Base-by-base conservation (phyloP, 2,888 invertebrate genomes). In the Bibio marci region DNA sequence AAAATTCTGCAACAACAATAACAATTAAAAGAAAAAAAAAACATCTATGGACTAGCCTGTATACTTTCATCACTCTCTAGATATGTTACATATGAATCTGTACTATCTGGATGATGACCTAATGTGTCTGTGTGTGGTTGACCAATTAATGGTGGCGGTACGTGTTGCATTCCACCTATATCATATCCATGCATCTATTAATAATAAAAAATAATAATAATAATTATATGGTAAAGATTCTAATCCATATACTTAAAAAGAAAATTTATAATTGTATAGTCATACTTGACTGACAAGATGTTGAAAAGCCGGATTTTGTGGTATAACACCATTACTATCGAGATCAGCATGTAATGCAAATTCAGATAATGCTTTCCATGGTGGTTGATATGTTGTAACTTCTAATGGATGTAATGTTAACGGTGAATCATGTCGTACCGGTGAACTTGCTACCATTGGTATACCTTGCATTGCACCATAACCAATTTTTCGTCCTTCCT, bases 391-490 rank as follows among this genome's bases (percentile, higher is more conserved):
- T 47, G 91, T 87, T 44, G 73, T 72, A 52, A 73, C 73, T 64
- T 95, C 94, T 42, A 94, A 70, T 28, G 86, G 80, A 54, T 86
- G 83, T 58, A 86, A 75, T 41, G 87, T 81, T 42, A 83, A 67
- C 2, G 85, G 85, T 42, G 86, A 82, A 62, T 87, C 88, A 65
- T 88, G 87, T 35, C 88, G 71, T 43, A 88, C 87, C 26, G 88
- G 88, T 49, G 92, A 90, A 32, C 90, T 86, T 33, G 97, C 97
- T 44, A 97, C 90, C 80, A 98, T 85, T 15, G 97, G 95, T 49
- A 98, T 92, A 43, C 91, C 91, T 57, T 94, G 91, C 82, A 92
- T 85, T 51, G 82, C 80, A 57, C 88, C 88, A 64, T 90, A 88
- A 47, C 87, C 88, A 62, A 92, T 69, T 60, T 91, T 88, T 49